Conservation (phyloP, 2,113 vertebrate genomes). For the Passer domesticus region DNA sequence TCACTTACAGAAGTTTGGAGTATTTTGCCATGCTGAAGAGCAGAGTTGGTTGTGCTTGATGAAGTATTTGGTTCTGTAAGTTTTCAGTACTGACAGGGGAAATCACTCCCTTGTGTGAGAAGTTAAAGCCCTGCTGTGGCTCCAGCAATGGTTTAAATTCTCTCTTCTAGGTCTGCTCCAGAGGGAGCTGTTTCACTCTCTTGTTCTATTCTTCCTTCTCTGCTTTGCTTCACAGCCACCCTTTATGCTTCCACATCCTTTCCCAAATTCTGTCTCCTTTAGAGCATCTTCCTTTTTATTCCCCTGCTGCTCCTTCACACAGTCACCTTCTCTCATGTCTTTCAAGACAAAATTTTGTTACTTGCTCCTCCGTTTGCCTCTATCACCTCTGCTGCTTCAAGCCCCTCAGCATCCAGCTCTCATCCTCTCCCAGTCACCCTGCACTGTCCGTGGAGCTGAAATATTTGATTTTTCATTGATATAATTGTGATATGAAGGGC, state of each 20-base stretch:
- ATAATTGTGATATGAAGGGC: background rate
- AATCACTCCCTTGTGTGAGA: background rate
- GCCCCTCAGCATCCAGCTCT: background rate
- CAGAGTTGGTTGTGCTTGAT: background rate
- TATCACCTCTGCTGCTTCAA: background rate
- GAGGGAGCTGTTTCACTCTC: background rate
- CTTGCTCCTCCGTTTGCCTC: background rate
- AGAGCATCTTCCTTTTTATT: background rate
- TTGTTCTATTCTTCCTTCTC: background rate
- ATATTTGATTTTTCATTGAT: background rate
- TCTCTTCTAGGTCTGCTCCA: background rate
- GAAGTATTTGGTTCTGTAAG: background rate
- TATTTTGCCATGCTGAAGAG: background rate
- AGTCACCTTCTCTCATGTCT: background rate
- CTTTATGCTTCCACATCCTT: background rate
- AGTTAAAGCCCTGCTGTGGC: background rate
- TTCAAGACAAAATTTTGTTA: background rate
- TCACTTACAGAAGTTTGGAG: background rate
- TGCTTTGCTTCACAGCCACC: background rate
- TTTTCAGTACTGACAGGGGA: background rate
- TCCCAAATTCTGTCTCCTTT: background rate
- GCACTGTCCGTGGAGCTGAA: background rate
- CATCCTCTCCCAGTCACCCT: background rate
- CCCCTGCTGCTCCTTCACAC: background rate
- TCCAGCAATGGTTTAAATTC: background rate